Evolutionary conservation across 2,797 vertebrate genomes (phyloP).

Genomic region (Botia kubotai): DNA sequence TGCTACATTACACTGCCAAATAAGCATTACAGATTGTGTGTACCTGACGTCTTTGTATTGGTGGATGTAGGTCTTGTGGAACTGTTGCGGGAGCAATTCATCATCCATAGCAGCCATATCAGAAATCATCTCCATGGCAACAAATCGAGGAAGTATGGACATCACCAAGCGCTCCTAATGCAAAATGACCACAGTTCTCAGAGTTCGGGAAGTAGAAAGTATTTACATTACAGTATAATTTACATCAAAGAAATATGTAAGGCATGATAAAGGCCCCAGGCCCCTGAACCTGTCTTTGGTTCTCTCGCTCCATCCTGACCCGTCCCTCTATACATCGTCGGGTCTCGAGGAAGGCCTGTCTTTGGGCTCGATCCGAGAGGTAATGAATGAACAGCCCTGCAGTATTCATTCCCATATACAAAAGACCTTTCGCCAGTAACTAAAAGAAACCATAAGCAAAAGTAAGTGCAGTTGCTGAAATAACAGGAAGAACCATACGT

Average conservation of each 20-base stretch:
- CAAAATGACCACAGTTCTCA: neutral
- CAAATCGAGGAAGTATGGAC: conserved; percentile 70
- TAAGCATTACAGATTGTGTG: neutral
- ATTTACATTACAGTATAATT: neutral
- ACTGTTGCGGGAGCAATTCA: conserved; percentile 70
- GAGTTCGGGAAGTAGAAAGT: too few species aligned
- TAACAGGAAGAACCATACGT: neutral
- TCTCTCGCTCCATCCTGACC: conserved; percentile 79
- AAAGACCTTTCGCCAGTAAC: conserved; percentile 77
- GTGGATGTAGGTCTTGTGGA: conserved; percentile 72
- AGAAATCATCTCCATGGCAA: conserved; percentile 71
- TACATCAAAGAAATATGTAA: neutral
- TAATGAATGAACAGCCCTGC: conserved; percentile 82
- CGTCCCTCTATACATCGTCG: conserved; percentile 78
- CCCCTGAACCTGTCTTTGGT: conserved; percentile 79
- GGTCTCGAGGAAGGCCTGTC: conserved; percentile 81
- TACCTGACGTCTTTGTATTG: conserved; percentile 73
- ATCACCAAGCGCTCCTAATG: conserved; percentile 71
- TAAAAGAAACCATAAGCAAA: conserved; percentile 53
- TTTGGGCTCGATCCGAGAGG: conserved; percentile 78
- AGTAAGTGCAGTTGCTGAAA: neutral
- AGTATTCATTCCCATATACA: conserved; percentile 81
- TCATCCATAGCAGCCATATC: conserved; percentile 76
- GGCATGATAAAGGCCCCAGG: neutral
- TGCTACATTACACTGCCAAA: neutral